These are phyloP conservation scores for Avahi laniger DNA, from an alignment of 2,797 vertebrate genomes.

Conservation along the genomic window DNA sequence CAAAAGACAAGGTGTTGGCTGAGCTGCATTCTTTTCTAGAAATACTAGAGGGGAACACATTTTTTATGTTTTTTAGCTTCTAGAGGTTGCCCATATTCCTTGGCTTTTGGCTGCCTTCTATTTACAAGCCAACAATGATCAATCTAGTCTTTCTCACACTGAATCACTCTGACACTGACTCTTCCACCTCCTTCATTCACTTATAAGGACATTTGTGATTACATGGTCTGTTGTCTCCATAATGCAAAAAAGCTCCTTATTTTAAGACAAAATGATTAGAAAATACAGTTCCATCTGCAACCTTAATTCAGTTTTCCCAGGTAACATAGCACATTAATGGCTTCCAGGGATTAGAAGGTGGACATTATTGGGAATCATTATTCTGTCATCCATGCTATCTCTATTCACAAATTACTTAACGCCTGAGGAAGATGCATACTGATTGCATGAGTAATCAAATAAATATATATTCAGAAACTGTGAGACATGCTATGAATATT, in stretches of 20 bases:
- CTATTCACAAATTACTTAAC: neutral
- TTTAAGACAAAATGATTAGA: neutral
- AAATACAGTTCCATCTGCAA: neutral
- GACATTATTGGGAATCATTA: neutral
- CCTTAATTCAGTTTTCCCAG: neutral
- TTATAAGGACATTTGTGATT: neutral
- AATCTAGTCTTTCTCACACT: neutral
- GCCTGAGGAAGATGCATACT: neutral
- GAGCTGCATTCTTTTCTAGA: neutral
- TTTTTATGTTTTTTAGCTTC: neutral
- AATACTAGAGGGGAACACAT: neutral
- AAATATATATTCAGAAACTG: constrained; percentile 3
- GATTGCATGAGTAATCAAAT: neutral
- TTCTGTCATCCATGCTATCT: neutral
- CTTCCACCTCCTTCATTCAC: neutral
- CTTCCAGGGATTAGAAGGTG: neutral
- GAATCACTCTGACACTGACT: neutral
- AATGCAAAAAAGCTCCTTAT: neutral
- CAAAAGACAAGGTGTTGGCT: neutral
- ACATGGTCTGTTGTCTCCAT: neutral
- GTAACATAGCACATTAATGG: neutral
- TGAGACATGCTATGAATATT: neutral
- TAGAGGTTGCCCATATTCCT: neutral
- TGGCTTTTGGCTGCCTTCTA: neutral
- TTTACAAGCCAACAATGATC: neutral